These are phyloP conservation scores for Cynocephalus volans DNA, from an alignment of 2,113 vertebrate species.

Conservation along the genomic window DNA sequence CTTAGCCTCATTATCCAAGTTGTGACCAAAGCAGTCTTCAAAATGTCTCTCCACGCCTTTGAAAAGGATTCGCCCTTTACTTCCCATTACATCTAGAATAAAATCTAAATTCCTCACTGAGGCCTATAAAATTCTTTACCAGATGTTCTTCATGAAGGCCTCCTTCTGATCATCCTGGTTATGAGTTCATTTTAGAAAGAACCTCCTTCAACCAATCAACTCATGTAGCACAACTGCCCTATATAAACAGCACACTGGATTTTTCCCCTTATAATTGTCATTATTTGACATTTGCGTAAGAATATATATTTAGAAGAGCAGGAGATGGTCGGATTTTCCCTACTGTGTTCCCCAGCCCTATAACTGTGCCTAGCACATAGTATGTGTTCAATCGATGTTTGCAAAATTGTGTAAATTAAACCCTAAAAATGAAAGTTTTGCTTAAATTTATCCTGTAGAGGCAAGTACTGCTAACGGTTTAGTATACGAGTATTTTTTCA, in stretches of 20 bases:
- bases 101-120: not conserved
- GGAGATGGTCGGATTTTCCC: not conserved
- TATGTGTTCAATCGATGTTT: not conserved
- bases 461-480: not conserved
- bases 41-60: not conserved
- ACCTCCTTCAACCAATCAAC: not conserved
- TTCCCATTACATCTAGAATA: not conserved
- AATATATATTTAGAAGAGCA: not conserved
- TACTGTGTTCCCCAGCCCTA: not conserved
- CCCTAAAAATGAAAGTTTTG: not conserved
- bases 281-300: not conserved
- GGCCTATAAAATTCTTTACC: not conserved
- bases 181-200: not conserved
- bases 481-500: not conserved
- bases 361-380: not conserved
- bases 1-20: not conserved
- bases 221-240: not conserved
- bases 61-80: not conserved
- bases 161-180: not conserved
- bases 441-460: not conserved
- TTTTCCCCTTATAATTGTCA: not conserved
- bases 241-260: not conserved
- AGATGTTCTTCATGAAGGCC: not conserved
- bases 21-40: not conserved
- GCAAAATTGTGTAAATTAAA: not conserved